Base-by-base conservation (phyloP, 2,888 invertebrate species). In the Xestia rhomboidea region DNA sequence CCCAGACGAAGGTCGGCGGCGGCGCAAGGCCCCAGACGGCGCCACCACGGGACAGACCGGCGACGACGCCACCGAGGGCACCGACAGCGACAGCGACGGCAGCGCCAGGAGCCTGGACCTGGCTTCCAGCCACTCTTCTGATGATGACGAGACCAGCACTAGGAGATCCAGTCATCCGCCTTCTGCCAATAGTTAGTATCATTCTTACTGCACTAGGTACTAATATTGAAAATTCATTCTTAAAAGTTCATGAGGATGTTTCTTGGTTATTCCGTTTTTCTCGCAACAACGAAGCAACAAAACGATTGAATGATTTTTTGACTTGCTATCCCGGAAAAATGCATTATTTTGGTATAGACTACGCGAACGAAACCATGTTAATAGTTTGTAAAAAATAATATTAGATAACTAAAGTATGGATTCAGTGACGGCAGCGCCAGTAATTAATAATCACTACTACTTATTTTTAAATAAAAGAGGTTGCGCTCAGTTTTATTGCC, bases 111-210 rank as follows among this genome's bases (percentile, higher is more conserved):
- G 98, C 89, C 96, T 99, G 80, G 99, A 99, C 90, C 97, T 99
- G 70, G 99, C 99, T 24, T 99, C 99, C 69, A 99, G 99, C 92
- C 99, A 99, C 96, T 99, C 99, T 18, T 99, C 99, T 68, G 99
- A 99, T 91, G 99, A 99, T 86, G 98, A 98, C 84, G 98, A 98
- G 90, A 97, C 98, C 30, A 93, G 88, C 70, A 89, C 88, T 0
- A 67, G 88, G 0, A 74, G 95, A 46, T 93, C 95, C 63, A 91
- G 89, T 24, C 94, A 93, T 44, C 93, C 94, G 18, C 94, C 94
- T 0, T 91, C 88, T 6, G 73, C 85, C 68, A 89, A 79, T 74
- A 83, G 91, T 91, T 2, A 84, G 89, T 82, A 64, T n/a, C n/a
- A n/a, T 34, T 30, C 18, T 30, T 60, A 30, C 30, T 57, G n/a